Evolutionary conservation across 2,888 invertebrate genomes (phyloP).

Genomic region (Drosophila paramelanica): DNA sequence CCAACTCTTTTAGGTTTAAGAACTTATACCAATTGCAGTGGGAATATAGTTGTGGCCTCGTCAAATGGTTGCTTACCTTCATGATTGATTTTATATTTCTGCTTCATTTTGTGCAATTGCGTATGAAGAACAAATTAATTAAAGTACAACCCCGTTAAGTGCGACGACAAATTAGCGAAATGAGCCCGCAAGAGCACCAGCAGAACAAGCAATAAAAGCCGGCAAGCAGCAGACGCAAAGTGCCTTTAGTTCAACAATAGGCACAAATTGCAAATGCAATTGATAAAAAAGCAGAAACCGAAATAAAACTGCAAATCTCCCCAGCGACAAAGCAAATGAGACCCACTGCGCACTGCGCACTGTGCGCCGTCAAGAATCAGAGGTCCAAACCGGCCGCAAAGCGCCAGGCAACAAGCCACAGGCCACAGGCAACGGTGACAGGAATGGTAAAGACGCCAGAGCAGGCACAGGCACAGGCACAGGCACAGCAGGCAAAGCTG

Average conservation of each 20-base stretch:
- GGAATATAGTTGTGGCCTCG: too few relatives aligned
- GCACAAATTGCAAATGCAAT: slow-evolving; percentile 69
- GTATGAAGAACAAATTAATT: slow-evolving; percentile 6
- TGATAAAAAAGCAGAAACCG: slow-evolving; percentile 34
- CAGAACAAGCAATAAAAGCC: slow-evolving; percentile 54
- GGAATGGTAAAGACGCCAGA: slow-evolving; percentile 36
- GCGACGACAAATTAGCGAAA: slow-evolving; percentile 56
- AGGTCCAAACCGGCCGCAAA: slow-evolving; percentile 60
- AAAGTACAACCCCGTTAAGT: slow-evolving; percentile 5
- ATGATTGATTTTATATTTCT: neutral
- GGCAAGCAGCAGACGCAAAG: slow-evolving; percentile 5
- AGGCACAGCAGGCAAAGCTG: slow-evolving; percentile 43
- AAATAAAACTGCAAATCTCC: slow-evolving; percentile 58
- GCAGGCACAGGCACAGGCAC: slow-evolving; percentile 5
- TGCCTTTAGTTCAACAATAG: slow-evolving; percentile 49
- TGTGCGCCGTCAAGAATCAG: slow-evolving; percentile 32
- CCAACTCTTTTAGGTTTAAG: too few relatives aligned
- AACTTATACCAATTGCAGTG: too few relatives aligned
- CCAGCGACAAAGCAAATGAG: slow-evolving; percentile 73
- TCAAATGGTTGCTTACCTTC: too few relatives aligned
- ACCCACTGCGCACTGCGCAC: slow-evolving; percentile 47
- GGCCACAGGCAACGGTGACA: slow-evolving; percentile 24
- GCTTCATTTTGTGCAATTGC: neutral
- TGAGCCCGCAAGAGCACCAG: slow-evolving; percentile 37
- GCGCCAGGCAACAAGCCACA: slow-evolving; percentile 23